Evolutionary conservation across 2,888 invertebrate species (phyloP), one percentile per base, ranked within the genome.

Genomic region (Ormyrus nitidulus): DNA sequence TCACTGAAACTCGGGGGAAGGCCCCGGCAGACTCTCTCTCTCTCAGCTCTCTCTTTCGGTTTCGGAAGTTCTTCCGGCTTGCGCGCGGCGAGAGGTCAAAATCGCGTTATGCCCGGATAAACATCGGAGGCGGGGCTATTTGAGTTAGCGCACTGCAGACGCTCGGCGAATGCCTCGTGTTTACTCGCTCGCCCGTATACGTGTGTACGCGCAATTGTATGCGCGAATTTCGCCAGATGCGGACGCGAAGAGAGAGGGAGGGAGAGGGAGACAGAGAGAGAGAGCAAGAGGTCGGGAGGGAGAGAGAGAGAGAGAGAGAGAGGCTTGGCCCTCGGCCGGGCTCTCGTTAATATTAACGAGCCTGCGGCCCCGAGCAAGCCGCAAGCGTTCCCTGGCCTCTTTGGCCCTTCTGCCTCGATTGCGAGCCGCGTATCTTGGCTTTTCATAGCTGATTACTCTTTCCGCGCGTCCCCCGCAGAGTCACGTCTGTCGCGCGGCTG

Each of bases 121-220:
- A 78, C 82, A 82, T 83, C 83, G 78, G 79, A 85, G 83, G 83
- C 83, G 75, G 19, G 19, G 59, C 68, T 83, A 81, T 85, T 86
- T 86, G 85, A 85, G 11, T 71, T 70, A 11, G 5, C 34, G 53
- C 53, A 10, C 13, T 13, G 58, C 7, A 58, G 48, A 34, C 56
- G 59, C 51, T 59, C 6, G 34, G 34, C 19, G 48, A 59, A 71
- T 59, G 7, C n/a, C n/a, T 48, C 53, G n/a, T 56, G 48, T 61
- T 62, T 53, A 11, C 72, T 62, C 49, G 34, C 34, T 61, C n/a
- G 56, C 48, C 44, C 13, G 46, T 4, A 53, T 10, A n/a, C 53
- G 46, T 5, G 34, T 53, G 4, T 10, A 9, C 44, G 8, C 4
- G 34, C 34, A 34, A 34, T 34, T 34, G 34, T 34, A 34, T 34